Evolutionary conservation across 2,113 vertebrate genomes (phyloP), one percentile per base, ranked within the genome.

Genomic region (Rhynchomys soricoides): DNA sequence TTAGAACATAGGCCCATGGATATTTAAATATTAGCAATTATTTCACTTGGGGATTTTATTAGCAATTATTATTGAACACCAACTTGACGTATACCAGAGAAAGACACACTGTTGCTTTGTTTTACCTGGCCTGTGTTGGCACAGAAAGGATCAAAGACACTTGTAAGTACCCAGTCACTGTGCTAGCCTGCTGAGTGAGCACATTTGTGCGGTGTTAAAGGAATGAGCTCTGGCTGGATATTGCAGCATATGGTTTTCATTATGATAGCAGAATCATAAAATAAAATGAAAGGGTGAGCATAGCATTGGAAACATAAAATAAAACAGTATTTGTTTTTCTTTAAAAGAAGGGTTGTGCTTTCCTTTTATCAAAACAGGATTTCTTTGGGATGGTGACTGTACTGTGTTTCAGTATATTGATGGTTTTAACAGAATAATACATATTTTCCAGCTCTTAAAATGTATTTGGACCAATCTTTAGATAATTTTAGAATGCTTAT

Each of bases 221-320:
- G 86, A 95, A 88, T 90, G 95, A 89, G 45, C 5, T 70, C 8
- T 0, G 78, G 57, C 87, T 93, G 81, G 37, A 8, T 64, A n/a
- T 43, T 94, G 89, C 87, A 52, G 77, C 87, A 97, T 89, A 81
- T 0, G 85, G 79, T 96, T 98, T 97, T 34, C 89, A 78, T 98
- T 95, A 91, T 86, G 59, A 92, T 55, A 97, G 77, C 43, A 68
- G 87, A 92, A 78, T 94, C 73, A 48, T 96, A 86, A 71, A 79
- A 12, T 73, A 22, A 45, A 52, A 34, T 86, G 78, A 92, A 48
- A 73, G 31, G 9, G 24, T 37, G 50, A 29, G 29, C n/a, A 90
- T 22, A 89, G 16, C 68, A 59, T 17, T 91, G 64, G 52, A 86
- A 95, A 86, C 50, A 85, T 75, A 75, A 95, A 85, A 93, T 75